phyloP scores from a whole-genome alignment of 2,797 vertebrate species.

The Paedocypris micromegethes region DNA sequence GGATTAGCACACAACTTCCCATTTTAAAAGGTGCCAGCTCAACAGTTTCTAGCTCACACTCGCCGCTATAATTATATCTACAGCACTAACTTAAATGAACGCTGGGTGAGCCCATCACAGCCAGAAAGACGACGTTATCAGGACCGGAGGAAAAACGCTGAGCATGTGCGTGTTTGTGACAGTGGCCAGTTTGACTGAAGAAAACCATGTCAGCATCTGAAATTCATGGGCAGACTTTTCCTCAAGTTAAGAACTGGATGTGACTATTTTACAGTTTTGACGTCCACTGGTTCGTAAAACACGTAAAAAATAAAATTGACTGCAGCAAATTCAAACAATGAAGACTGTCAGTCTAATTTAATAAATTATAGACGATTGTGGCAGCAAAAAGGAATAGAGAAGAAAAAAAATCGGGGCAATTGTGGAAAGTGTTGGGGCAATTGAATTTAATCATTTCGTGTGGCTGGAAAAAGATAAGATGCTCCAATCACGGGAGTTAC shows the following conservation, averaged over 20 bases:
- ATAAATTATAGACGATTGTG: too few species aligned
- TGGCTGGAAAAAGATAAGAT: too few species aligned
- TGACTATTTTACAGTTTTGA: slow-evolving; percentile 6
- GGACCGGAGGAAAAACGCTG: slow-evolving; percentile 26
- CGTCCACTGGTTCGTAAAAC: too few species aligned
- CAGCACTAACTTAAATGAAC: slow-evolving; percentile 37
- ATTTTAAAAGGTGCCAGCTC: slow-evolving; percentile 64
- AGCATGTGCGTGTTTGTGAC: slow-evolving; percentile 3
- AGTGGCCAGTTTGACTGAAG: background rate
- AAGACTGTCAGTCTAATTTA: too few species aligned
- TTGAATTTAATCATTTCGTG: too few species aligned
- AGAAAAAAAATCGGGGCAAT: too few species aligned
- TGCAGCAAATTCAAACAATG: too few species aligned
- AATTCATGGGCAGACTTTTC: background rate
- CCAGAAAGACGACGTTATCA: slow-evolving; percentile 36
- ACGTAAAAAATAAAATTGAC: too few species aligned
- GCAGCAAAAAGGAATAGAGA: too few species aligned
- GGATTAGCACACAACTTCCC: slow-evolving; percentile 56
- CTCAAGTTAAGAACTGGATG: slow-evolving; percentile 4
- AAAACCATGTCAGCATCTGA: slow-evolving; percentile 10
- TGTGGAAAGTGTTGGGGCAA: too few species aligned
- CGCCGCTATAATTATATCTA: slow-evolving; percentile 39
- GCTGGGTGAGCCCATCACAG: slow-evolving; percentile 30
- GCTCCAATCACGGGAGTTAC: too few species aligned
- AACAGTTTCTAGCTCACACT: slow-evolving; percentile 61